Percentiles rank a stretch among this genome's conserved stretches.
Evolutionary conservation across 2,888 invertebrate species (phyloP).

Genomic region (Acronicta psi): DNA sequence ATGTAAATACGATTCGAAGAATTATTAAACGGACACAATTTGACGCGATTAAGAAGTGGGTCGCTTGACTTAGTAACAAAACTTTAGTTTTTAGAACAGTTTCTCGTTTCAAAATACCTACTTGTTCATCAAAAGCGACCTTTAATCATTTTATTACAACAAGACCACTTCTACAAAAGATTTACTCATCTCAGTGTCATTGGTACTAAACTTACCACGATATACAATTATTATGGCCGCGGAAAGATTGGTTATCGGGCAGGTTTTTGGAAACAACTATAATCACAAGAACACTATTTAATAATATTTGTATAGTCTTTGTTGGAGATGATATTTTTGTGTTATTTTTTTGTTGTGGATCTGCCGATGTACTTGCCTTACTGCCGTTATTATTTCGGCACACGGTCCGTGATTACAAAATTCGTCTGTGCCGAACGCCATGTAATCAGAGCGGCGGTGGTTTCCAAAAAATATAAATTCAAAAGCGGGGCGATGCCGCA

Average conservation of each 20-base stretch:
- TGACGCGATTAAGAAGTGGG: constrained; percentile 11
- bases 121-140: neutral
- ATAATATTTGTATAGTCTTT: too few relatives aligned
- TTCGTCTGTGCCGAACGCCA: neutral
- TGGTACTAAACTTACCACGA: too few relatives aligned
- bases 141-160: constrained; percentile 9
- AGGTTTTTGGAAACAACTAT: too few relatives aligned
- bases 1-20: neutral
- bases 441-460: constrained; percentile 19
- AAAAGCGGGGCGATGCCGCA: constrained; percentile 26
- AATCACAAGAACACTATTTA: too few relatives aligned
- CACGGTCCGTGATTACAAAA: neutral
- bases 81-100: constrained; percentile 11
- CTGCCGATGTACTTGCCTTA: neutral
- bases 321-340: too few relatives aligned
- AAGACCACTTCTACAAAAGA: too few relatives aligned
- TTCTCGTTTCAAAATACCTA: constrained; percentile 18
- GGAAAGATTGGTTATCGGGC: too few relatives aligned
- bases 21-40: constrained; percentile 21
- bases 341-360: too few relatives aligned
- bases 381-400: constrained; percentile 4
- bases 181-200: too few relatives aligned
- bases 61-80: constrained; percentile 11
- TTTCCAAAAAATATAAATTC: constrained; percentile 30
- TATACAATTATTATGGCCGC: too few relatives aligned